Evolutionary conservation across 2,797 vertebrate species (phyloP).

Genomic region (Melanogrammus aeglefinus): DNA sequence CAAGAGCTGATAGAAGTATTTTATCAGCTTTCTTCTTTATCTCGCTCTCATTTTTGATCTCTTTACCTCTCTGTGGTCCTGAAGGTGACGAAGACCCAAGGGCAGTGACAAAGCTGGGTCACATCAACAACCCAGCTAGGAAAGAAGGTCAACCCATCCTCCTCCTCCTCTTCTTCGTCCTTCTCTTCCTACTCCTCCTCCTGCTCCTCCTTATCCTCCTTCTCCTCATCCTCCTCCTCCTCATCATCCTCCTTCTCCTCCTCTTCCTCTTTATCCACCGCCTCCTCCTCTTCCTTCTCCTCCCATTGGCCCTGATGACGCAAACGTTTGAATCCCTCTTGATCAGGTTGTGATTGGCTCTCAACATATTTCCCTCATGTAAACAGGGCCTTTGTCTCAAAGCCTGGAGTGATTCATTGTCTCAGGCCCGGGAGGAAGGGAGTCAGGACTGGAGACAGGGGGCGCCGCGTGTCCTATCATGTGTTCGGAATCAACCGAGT

Average conservation of each 20-base stretch:
- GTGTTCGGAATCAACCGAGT: neutral
- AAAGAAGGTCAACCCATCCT: neutral
- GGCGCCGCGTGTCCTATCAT: neutral
- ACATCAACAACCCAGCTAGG: neutral
- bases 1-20: slow-evolving; percentile 31
- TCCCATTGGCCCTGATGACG: neutral
- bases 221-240: neutral
- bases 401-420: no score
- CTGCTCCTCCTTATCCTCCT: neutral
- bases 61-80: neutral
- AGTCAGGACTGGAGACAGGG: neutral
- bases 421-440: neutral
- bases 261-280: neutral
- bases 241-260: neutral
- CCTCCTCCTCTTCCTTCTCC: neutral
- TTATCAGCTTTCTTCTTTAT: neutral
- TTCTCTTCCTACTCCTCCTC: neutral
- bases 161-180: neutral
- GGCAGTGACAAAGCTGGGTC: neutral
- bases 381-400: neutral
- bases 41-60: neutral
- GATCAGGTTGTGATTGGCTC: neutral
- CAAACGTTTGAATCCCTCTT: no score
- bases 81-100: neutral
- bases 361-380: neutral